Evolutionary conservation across 2,888 invertebrate species (phyloP), one percentile per base, ranked within the genome.

Genomic region (Tetanocera ferruginea): DNA sequence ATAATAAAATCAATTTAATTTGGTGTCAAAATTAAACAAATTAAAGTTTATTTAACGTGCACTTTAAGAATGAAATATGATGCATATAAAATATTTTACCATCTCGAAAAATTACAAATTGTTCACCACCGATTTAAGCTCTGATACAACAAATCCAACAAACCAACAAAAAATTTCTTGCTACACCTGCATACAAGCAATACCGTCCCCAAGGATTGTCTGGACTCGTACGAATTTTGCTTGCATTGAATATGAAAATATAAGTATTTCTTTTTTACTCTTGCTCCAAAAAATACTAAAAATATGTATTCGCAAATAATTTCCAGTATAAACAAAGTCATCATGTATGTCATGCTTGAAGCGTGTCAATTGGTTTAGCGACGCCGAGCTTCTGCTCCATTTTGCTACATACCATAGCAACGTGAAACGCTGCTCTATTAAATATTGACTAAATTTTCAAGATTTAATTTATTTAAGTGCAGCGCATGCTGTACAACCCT

Each of bases 391-490:
- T 43, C 14, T 23, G 9, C 23, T 23, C 1, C 19, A 66, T 37
- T 66, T 34, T n/a, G 8, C n/a, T 49, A 19, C n/a, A n/a, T n/a
- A n/a, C 23, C 31, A 23, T 37, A 5, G 23, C 31, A 55, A 34
- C 4, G 8, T 19, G 0, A 5, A 23, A 3, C 57, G 57, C 1
- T 43, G 25, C 51, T 51, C 34, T 23, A 19, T 60, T 28, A 60
- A 14, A 25, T 25, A 51, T 51, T 49, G 23, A 14, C 60, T 34
- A 37, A 34, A 34, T 72, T 60, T n/a, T 43, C 25, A 51, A 37
- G 67, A 75, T 75, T 75, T 67, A 75, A 67, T 75, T 67, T 55
- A 67, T 55, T 52, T 67, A 57, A 75, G 67, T 55, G 67, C 67
- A 52, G n/a, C 19, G 19, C 43, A 31, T 34, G 9, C 5, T 17